These are phyloP conservation scores for Halichoerus grypus DNA, from an alignment of 2,113 vertebrate genomes.

Conservation along the genomic window DNA sequence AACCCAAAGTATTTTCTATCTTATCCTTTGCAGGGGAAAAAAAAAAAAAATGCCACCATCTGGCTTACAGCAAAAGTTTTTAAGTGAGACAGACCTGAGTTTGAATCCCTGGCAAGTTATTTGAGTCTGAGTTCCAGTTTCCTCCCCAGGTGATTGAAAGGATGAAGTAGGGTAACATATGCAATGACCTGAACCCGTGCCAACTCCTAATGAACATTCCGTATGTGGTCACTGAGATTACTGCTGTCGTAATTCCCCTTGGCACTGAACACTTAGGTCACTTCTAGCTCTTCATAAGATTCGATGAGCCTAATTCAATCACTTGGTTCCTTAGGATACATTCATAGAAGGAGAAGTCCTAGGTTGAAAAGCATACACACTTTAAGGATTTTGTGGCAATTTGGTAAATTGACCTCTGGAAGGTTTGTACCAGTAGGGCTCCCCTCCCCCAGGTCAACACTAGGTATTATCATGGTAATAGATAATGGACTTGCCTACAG, in stretches of 20 bases:
- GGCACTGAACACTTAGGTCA: background rate
- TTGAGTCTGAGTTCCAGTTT: background rate
- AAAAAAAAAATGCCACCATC: background rate
- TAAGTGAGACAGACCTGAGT: background rate
- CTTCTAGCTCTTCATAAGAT: background rate
- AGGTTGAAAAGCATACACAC: background rate
- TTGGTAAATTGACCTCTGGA: background rate
- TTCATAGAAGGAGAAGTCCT: background rate
- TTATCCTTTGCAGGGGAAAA: too few species aligned
- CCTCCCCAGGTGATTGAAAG: background rate
- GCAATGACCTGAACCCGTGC: background rate
- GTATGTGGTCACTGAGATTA: background rate
- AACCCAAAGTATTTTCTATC: background rate
- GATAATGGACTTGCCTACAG: background rate
- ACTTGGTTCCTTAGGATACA: background rate
- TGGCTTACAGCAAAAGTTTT: background rate
- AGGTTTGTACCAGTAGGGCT: background rate
- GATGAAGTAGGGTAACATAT: background rate
- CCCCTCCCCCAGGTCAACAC: background rate
- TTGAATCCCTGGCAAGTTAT: background rate
- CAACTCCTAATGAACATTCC: background rate
- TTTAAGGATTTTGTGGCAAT: background rate
- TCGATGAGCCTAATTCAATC: background rate
- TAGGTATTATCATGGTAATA: background rate
- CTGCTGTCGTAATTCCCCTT: background rate